Evolutionary conservation across 2,888 invertebrate species (phyloP).

Genomic region (Diarsia rubi): DNA sequence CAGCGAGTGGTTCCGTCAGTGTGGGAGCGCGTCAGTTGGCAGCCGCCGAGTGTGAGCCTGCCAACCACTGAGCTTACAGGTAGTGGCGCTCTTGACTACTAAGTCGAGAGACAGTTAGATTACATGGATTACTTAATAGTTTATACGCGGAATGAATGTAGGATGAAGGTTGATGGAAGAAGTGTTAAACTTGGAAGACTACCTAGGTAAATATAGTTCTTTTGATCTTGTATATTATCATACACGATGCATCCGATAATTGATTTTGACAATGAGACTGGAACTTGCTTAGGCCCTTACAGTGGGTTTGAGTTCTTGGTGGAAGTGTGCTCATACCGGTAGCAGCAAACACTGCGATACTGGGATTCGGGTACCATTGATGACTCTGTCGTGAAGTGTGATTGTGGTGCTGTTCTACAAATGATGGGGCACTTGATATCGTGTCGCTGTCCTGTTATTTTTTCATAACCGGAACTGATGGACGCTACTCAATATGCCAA

Average conservation of each 20-base stretch:
- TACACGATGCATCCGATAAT: not conserved
- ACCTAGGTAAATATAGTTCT: not conserved
- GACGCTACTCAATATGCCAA: not conserved
- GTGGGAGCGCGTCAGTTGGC: slow-evolving; percentile 55
- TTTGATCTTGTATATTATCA: not conserved
- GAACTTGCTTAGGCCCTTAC: not conserved
- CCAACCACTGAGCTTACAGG: slow-evolving; percentile 42
- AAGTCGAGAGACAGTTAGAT: slow-evolving; percentile 44
- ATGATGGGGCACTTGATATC: not conserved
- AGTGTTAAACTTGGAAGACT: not conserved
- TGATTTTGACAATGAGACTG: not conserved
- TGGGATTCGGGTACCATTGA: not conserved
- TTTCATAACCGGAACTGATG: not conserved
- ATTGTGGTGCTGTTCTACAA: not conserved
- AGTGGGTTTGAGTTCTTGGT: not conserved
- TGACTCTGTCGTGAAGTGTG: not conserved
- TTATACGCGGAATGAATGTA: not conserved
- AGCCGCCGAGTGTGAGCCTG: slow-evolving; percentile 27
- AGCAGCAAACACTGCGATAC: not conserved
- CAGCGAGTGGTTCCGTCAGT: slow-evolving; percentile 43
- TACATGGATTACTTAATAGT: slow-evolving; percentile 49
- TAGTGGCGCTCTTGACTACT: slow-evolving; percentile 25
- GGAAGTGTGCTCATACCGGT: not conserved
- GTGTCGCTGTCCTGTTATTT: not conserved
- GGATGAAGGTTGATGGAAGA: not conserved